A percentile compares a stretch with the other conserved stretches of the same genome.
Conservation (phyloP, 2,113 vertebrate species). For the Chlorodrepanis virens region DNA sequence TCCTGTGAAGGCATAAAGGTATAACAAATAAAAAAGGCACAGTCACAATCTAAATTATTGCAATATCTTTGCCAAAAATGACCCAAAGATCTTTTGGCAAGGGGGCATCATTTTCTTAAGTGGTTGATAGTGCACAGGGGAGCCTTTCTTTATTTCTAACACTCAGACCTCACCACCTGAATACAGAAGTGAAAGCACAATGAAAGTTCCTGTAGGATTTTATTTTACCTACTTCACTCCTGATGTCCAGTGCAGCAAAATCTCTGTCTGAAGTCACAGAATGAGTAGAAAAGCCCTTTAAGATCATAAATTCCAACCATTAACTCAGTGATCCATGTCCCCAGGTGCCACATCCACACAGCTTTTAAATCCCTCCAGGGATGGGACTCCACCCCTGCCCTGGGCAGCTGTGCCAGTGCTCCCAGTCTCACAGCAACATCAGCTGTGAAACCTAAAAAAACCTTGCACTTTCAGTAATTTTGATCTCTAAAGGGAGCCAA, state of each 20-base stretch:
- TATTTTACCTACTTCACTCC: background rate
- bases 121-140: background rate
- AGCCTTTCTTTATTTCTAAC: background rate
- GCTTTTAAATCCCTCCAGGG: background rate
- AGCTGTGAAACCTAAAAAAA: background rate
- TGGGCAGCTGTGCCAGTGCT: background rate
- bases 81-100: background rate
- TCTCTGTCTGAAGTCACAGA: background rate
- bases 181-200: background rate
- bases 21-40: background rate
- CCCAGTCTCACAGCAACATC: background rate
- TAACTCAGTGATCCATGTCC: fast-evolving
- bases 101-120: background rate
- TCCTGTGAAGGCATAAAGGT: background rate
- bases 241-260: background rate
- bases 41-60: background rate
- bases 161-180: background rate
- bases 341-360: fast-evolving
- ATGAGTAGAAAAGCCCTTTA: background rate
- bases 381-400: background rate
- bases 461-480: background rate
- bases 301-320: fast-evolving
- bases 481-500: background rate
- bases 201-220: background rate
- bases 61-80: background rate